Evolutionary conservation across 1,140 invertebrate genomes (phyloP), one percentile per base, ranked within the genome.

Genomic region (Aphaenogaster ashmeadi): DNA sequence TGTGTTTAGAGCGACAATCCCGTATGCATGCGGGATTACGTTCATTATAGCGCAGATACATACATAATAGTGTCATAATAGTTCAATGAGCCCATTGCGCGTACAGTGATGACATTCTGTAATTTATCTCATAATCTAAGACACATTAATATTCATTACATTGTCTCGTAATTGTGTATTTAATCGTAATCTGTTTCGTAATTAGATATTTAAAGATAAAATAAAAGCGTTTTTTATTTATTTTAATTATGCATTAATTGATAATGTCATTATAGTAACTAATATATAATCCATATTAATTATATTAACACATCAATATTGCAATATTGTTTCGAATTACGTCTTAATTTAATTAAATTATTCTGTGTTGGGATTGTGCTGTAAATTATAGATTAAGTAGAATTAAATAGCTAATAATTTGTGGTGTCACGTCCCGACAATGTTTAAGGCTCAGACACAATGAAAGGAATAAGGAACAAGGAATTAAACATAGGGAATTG

Each of bases 11-110:
- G n/a, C 11, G 52, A 60, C 77, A 84, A 67, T 69, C n/a, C 27
- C 27, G 27, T 27, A 36, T 52, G 54, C 44, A 7, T 69, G 18
- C 33, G 44, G 87, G 60, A 89, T 89, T 84, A 89, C n/a, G 62
- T 58, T 60, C 6, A 75, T 84, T 74, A 50, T 36, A 47, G 38
- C 41, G 6, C 11, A 58, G 11, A 38, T 58, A 33, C n/a, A 38
- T 58, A 33, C n/a, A 75, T 62, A 81, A 75, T 88, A 11, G 5
- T 9, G 9, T 38, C 18, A 52, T 77, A 88, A 89, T 77, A 54
- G 54, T 44, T 27, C 62, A 62, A 83, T 77, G 44, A 60, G 15
- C 38, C 36, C 41, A 44, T 38, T 56, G 4, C 18, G 21, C 6
- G 15, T 27, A 21, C 18, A 58, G 52, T 58, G 21, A 27, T 71